phyloP scores from a whole-genome alignment of 2,888 invertebrate species.

The Drosophila mulleri region DNA sequence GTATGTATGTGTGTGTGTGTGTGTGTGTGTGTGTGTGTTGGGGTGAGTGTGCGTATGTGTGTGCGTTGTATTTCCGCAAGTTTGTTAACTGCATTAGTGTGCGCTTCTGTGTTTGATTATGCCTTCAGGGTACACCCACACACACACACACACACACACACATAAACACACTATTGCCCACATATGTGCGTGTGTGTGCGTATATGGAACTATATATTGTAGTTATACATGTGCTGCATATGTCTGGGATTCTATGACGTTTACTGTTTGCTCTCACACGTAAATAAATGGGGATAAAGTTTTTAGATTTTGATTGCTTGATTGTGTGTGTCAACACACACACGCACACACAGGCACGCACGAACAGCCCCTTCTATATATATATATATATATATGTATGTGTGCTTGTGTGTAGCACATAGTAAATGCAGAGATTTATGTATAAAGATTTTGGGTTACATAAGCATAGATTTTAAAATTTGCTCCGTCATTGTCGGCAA shows the following conservation, averaged over 20 bases:
- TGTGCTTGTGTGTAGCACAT: neutral
- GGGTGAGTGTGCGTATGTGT: constrained; percentile 14
- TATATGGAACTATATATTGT: neutral
- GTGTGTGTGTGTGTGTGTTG: constrained; percentile 1
- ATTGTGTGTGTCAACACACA: constrained; percentile 77
- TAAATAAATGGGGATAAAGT: constrained; percentile 74
- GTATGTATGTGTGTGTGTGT: neutral
- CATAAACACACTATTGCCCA: neutral
- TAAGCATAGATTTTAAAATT: constrained; percentile 51
- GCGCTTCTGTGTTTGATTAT: constrained; percentile 76
- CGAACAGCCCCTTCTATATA: neutral
- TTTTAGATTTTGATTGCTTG: constrained; percentile 82
- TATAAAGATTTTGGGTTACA: constrained; percentile 49
- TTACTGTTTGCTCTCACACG: constrained; percentile 61
- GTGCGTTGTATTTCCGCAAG: constrained; percentile 66
- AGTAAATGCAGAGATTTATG: constrained; percentile 19
- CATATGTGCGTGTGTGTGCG: neutral
- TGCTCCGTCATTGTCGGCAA: constrained; percentile 47
- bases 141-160: constrained; percentile 7
- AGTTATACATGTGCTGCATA: constrained; percentile 17
- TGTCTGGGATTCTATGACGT: constrained; percentile 45
- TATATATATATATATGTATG: neutral
- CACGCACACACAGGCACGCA: constrained; percentile 19
- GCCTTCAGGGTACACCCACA: constrained; percentile 60
- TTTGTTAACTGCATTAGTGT: constrained; percentile 81